Evolutionary conservation across 2,888 invertebrate genomes (phyloP).

Genomic region (Heteropelma amictum): DNA sequence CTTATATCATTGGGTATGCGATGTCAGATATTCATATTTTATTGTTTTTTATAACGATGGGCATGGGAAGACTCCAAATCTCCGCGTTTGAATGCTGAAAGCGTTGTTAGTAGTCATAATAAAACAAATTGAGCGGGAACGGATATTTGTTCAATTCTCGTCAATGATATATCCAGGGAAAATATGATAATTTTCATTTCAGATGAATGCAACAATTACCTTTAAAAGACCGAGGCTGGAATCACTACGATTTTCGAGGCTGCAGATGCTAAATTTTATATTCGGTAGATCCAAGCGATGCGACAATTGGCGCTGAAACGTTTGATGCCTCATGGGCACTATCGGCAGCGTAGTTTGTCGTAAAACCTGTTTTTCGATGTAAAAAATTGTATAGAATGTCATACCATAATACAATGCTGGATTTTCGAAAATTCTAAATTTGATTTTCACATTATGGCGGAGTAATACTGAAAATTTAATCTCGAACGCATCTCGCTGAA

Average conservation of each 20-base stretch:
- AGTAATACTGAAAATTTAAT: too few species aligned
- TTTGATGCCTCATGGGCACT: conserved; percentile 89
- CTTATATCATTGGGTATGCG: too few species aligned
- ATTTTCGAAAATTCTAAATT: too few species aligned
- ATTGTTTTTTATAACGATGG: too few species aligned
- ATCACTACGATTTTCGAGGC: conserved; percentile 84
- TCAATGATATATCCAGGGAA: not conserved
- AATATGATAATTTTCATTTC: not conserved
- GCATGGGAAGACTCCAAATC: too few species aligned
- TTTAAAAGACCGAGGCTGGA: conserved; percentile 86
- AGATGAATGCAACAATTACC: conserved; percentile 76
- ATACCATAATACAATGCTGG: not conserved
- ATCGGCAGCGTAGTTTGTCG: conserved; percentile 90
- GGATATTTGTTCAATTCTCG: too few species aligned
- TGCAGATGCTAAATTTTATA: conserved; percentile 89
- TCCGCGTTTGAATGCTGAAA: too few species aligned
- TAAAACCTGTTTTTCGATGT: conserved; percentile 80
- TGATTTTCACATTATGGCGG: too few species aligned
- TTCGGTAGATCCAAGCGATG: conserved; percentile 88
- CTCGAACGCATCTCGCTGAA: not conserved
- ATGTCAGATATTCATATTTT: too few species aligned
- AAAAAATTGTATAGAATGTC: not conserved
- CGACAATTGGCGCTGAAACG: conserved; percentile 89
- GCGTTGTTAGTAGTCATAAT: too few species aligned
- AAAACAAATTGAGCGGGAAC: too few species aligned